Base-by-base conservation (phyloP, 2,797 vertebrate genomes). In the Salarias fasciatus region DNA sequence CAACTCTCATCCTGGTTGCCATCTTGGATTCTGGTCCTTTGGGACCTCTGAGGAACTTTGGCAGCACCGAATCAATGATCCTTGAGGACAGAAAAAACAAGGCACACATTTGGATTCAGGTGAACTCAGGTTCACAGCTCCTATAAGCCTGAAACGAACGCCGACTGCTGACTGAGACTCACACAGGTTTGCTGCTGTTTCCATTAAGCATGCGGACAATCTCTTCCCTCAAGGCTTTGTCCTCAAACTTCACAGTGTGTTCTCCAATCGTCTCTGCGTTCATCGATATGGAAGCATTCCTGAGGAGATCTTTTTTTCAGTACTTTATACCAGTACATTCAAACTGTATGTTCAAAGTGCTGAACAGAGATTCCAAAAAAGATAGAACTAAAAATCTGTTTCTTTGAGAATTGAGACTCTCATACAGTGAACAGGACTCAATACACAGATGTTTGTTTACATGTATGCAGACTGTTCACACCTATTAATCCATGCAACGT, bases 201-300 rank as follows among this genome's bases (percentile, higher is more conserved):
- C 89, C 92, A 69, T 77, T 79, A 2, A 95, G 90, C 91, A 90
- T 92, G 36, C 83, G 79, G 15, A 94, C 76, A 1, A 94, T 89
- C 12, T 79, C 86, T 3, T 92, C 85, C 44, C 78, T 87, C 75
- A 91, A 59, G 28, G 53, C 53, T 5, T 57, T 14, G 47, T 91
- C 85, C 5, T 91, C 51, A 12, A 87, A 93, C 69, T 89, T 92
- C 53, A 92, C 86, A 0, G 91, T 91, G 79, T 91, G 77, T 74
- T 94, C 86, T 61, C 94, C 91, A 5, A 80, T 44, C 0, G 89
- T 82, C 79, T 93, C 92, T 7, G 77, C 83, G 11, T 88, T 90
- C 85, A 90, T 85, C 9, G 91, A 90, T 57, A 95, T 83, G 24
- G 94, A 92, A 0, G 91, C 89, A 41, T 94, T 92, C 80, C 94